Evolutionary conservation across 2,113 vertebrate genomes (phyloP).

Genomic region (Anthoscopus minutus): DNA sequence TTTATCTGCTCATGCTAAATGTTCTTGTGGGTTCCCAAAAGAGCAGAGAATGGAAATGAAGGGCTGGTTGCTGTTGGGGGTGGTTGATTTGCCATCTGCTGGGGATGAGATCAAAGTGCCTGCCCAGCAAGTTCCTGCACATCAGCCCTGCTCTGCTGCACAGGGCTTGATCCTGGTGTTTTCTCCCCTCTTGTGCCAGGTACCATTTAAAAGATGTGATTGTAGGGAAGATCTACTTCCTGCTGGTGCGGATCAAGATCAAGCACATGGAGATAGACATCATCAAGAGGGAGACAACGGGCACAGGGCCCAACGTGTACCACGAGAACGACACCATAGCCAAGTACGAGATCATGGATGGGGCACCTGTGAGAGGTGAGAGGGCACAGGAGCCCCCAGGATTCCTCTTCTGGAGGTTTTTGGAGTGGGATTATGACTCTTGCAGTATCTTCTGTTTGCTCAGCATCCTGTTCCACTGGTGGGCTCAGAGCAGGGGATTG

Average conservation of each 20-base stretch:
- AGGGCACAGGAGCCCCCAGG: background rate
- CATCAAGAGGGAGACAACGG: slow-evolving; percentile 94
- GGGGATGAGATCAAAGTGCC: background rate
- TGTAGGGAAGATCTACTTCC: slow-evolving; percentile 98
- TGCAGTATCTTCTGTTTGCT: background rate
- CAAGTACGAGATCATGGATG: slow-evolving; percentile 99
- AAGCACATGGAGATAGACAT: slow-evolving; percentile 99
- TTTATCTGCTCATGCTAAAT: background rate
- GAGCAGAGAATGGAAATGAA: background rate
- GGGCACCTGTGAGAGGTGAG: slow-evolving; percentile 91
- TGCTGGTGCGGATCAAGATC: slow-evolving; percentile 96
- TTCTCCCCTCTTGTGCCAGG: slow-evolving; percentile 51
- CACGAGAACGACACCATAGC: slow-evolving; percentile 97
- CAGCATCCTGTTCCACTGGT: background rate
- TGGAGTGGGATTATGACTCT: background rate
- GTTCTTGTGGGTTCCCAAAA: background rate
- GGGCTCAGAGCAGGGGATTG: background rate
- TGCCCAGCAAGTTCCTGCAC: background rate
- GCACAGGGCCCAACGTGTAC: slow-evolving; percentile 92
- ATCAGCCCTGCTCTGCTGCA: background rate
- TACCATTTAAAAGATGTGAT: slow-evolving; percentile 98
- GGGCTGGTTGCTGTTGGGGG: background rate
- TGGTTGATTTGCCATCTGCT: background rate
- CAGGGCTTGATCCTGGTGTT: background rate
- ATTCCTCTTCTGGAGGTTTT: background rate